Evolutionary conservation across 2,888 invertebrate genomes (phyloP).

Genomic region (Morpho achilles): DNA sequence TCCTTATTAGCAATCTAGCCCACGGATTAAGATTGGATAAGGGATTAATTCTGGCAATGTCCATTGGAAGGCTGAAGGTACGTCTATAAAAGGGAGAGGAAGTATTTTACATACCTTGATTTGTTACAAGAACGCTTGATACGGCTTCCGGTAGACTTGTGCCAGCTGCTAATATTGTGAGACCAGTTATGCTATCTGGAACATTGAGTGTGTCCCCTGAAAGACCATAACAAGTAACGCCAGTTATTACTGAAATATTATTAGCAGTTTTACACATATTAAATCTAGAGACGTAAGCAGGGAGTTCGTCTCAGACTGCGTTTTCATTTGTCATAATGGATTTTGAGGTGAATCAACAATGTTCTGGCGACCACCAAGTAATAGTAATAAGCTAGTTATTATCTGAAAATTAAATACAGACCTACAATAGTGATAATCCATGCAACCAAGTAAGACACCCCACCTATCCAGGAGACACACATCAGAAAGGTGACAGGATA

Average conservation of each 20-base stretch:
- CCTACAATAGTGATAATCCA: slow-evolving; percentile 92
- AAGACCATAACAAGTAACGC: neutral
- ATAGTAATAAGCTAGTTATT: neutral
- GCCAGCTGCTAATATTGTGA: slow-evolving; percentile 91
- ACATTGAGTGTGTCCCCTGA: slow-evolving; percentile 87
- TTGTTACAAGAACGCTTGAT: slow-evolving; percentile 89
- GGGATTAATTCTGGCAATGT: too few species aligned
- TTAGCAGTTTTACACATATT: too few species aligned
- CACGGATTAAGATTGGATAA: too few species aligned
- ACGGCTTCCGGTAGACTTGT: slow-evolving; percentile 93
- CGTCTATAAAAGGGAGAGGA: too few species aligned
- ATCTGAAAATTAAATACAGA: slow-evolving; percentile 41
- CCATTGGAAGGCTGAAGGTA: too few species aligned
- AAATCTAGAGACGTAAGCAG: too few species aligned
- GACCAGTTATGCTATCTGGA: slow-evolving; percentile 91
- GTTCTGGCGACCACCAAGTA: too few species aligned
- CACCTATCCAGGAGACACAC: slow-evolving; percentile 90
- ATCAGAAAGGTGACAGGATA: slow-evolving; percentile 86
- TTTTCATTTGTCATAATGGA: too few species aligned
- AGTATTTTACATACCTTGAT: slow-evolving; percentile 79
- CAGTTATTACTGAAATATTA: too few species aligned
- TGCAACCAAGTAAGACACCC: slow-evolving; percentile 89
- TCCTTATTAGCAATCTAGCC: too few species aligned
- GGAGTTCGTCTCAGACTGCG: too few species aligned
- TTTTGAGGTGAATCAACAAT: too few species aligned